A percentile compares a stretch with the other conserved stretches of the same genome.
Conservation (phyloP, 1,140 invertebrate genomes). For the Idris sp. region DNA sequence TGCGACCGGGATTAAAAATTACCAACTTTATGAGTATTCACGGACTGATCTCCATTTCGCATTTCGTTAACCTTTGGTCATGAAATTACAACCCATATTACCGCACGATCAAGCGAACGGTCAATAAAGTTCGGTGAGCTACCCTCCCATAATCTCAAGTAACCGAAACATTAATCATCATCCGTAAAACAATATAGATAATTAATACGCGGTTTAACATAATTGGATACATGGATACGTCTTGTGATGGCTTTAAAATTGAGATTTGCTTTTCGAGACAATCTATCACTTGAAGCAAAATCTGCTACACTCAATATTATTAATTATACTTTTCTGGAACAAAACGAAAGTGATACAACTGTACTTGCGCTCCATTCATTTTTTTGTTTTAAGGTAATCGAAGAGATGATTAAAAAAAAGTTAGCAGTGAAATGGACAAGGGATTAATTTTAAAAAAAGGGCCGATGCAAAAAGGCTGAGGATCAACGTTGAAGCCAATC, state of each 20-base stretch:
- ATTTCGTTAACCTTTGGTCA: constrained; percentile 44
- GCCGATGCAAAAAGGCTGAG: constrained; percentile 20
- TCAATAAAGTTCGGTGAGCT: constrained; percentile 56
- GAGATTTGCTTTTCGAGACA: constrained; percentile 53
- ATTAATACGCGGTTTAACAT: constrained; percentile 73
- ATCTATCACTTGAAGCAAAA: constrained; percentile 69
- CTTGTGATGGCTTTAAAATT: constrained; percentile 62
- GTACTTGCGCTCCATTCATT: too few relatives aligned
- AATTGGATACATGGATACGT: constrained; percentile 65
- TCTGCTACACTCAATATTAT: too few relatives aligned
- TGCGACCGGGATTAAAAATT: constrained; percentile 23
- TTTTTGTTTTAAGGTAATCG: too few relatives aligned
- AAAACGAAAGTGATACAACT: too few relatives aligned
- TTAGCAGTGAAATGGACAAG: constrained; percentile 20
- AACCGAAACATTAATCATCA: constrained; percentile 68
- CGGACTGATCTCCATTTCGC: constrained; percentile 16
- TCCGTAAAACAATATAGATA: constrained; percentile 71
- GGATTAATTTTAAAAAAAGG: too few relatives aligned
- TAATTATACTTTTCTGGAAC: too few relatives aligned
- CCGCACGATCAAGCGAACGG: constrained; percentile 31
- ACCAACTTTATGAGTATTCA: constrained; percentile 31
- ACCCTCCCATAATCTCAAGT: constrained; percentile 32
- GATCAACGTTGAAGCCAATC: constrained; percentile 71
- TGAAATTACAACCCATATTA: constrained; percentile 40
- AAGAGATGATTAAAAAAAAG: too few relatives aligned